Evolutionary conservation across 1,140 invertebrate genomes (phyloP).

Genomic region (Drosophila bocki): DNA sequence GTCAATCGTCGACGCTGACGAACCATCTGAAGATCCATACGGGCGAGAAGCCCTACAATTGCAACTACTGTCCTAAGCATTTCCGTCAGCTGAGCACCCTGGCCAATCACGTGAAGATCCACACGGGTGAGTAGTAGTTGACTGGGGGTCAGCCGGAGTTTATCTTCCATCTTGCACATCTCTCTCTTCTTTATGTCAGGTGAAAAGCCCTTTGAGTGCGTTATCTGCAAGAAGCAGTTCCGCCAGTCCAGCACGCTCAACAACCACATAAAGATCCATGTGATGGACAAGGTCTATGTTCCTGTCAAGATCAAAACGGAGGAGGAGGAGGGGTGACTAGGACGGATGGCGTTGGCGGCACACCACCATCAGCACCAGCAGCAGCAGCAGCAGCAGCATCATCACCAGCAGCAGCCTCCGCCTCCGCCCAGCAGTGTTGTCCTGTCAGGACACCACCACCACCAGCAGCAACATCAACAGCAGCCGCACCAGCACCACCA

Average conservation of each 20-base stretch:
- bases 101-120: conserved; percentile 84
- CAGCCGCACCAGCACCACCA: conserved; percentile 55
- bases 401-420: conserved; percentile 54
- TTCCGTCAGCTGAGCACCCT: conserved; percentile 84
- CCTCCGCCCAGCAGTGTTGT: conserved; percentile 17
- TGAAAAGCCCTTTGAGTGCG: conserved; percentile 85
- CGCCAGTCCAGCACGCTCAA: conserved; percentile 84
- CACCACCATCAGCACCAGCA: conserved; percentile 60
- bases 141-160: not conserved
- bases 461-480: conserved; percentile 61
- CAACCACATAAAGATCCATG: conserved; percentile 85
- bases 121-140: conserved; percentile 74
- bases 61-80: conserved; percentile 84
- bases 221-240: conserved; percentile 85
- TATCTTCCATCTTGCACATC: not conserved
- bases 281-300: conserved; percentile 85
- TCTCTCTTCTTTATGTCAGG: conserved; percentile 62
- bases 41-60: conserved; percentile 85
- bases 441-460: conserved; percentile 16
- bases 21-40: conserved; percentile 85
- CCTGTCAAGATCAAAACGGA: conserved; percentile 85
- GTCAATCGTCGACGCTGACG: conserved; percentile 84
- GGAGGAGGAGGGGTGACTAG: conserved; percentile 85
- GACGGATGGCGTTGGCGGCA: conserved; percentile 81
- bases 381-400: conserved; percentile 45